Evolutionary conservation across 2,113 vertebrate genomes (phyloP), one percentile per base, ranked within the genome.

Genomic region (Uropsilus gracilis): DNA sequence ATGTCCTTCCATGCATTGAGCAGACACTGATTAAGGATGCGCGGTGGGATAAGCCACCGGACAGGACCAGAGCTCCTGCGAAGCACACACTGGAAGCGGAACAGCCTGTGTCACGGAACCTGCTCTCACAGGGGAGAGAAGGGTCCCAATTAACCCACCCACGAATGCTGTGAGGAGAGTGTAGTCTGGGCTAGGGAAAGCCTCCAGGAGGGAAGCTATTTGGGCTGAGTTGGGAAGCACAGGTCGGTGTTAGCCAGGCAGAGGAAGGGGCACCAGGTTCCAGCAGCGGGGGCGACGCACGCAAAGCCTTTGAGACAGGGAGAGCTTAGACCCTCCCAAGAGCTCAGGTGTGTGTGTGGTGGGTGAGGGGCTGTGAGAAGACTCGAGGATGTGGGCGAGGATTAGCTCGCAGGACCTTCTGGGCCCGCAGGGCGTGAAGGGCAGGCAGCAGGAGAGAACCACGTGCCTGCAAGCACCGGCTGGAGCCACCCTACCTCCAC

Each of bases 311-410:
- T 44, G 72, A 53, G 68, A 26, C 20, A 30, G 30, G 50, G 46
- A 71, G 37, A 57, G 22, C n/a, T n/a, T n/a, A n/a, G n/a, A n/a
- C n/a, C n/a, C n/a, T 61, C 17, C 30, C 64, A 53, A 39, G 76
- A 37, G 46, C 28, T 81, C 39, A 3, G 20, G 32, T 24, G 1
- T 71, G 5, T 59, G 18, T 48, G 30, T 18, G 20, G 73, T 18
- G 71, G 57, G 16, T n/a, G 6, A 59, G 0, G 30, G 46, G 46
- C 26, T 28, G 32, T 32, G 37, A 78, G 26, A 16, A n/a, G 30
- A 0, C 20, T 48, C 39, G 16, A 12, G 50, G 34, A 18, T 10
- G 11, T 28, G 17, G 12, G 20, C 0, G 0, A 8, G 68, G 24
- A 53, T 80, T n/a, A 17, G 57, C 55, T 61, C 8, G 4, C 10